Base-by-base conservation (phyloP, 2,113 vertebrate species). In the Dicentrarchus labrax region DNA sequence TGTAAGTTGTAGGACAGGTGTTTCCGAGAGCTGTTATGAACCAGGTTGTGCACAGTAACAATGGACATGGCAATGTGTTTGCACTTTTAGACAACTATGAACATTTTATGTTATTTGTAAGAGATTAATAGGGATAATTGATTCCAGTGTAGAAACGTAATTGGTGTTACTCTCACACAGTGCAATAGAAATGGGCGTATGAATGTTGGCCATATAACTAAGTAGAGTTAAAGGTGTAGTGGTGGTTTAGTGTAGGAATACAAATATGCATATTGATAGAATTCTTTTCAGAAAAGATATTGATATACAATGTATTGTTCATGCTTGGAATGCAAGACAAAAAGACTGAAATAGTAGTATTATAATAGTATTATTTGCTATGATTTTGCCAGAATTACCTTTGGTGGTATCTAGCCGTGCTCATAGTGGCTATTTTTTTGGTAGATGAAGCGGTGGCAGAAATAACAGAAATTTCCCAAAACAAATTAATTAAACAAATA, bases 1-100 rank as follows among this genome's bases (percentile, higher is more conserved):
- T 96, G 98, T 99, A 95, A 97, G 96, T 89, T 71, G 9, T 47
- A 65, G 70, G 65, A 68, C 66, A 50, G 67, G 15, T 69, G 73
- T 67, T 30, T 30, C 30, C 2, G 30, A 30, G 30, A 30, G 30
- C 30, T 73, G 60, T 43, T 43, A 30, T 38, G 41, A 83, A 64
- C 43, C 60, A 54, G 24, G 21, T 4, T 69, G 54, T 78, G 78
- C 38, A 59, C 7, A 9, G 41, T 17, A 30, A 39, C 36, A 77
- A 60, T 7, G 11, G 69, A 78, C 51, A 41, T 6, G 43, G 45
- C 38, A 69, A 16, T 68, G 54, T 68, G n/a, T 74, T 69, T 22
- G 39, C 11, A 57, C 22, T 22, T 48, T 17, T 3, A 53, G 48
- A 38, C 48, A 21, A 53, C 36, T 7, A 3, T 51, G 9, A 15